Percentiles rank a stretch among this genome's conserved stretches.
phyloP scores from a whole-genome alignment of 2,113 vertebrate species.

The Paracanthobrama guichenoti region DNA sequence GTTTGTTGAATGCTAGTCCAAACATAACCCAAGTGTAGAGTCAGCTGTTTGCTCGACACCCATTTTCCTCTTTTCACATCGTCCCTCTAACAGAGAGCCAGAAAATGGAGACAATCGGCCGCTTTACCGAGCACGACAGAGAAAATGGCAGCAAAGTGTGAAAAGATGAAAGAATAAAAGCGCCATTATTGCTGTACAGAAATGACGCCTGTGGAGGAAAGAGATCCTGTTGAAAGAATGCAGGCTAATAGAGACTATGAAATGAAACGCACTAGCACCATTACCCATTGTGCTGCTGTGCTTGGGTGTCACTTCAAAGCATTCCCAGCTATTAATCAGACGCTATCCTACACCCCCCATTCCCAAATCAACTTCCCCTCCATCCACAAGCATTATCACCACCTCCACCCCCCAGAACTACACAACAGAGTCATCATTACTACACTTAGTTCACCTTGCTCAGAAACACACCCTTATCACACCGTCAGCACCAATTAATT shows the following conservation, averaged over 20 bases:
- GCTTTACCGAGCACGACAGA: slow-evolving; percentile 41
- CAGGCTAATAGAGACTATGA: slow-evolving; percentile 43
- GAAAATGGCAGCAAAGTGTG: slow-evolving; percentile 53
- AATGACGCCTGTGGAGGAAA: neutral
- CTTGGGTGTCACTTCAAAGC: slow-evolving; percentile 77
- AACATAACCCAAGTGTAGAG: neutral
- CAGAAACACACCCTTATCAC: slow-evolving; percentile 68
- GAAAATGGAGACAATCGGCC: neutral
- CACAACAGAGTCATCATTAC: slow-evolving; percentile 74
- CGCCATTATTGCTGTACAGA: neutral
- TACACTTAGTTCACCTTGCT: slow-evolving; percentile 58
- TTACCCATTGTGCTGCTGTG: slow-evolving; percentile 66
- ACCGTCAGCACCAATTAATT: slow-evolving; percentile 69
- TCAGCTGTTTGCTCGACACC: neutral
- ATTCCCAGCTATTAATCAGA: slow-evolving; percentile 74
- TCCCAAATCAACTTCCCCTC: slow-evolving; percentile 19
- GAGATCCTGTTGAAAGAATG: slow-evolving; percentile 8
- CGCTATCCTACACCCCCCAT: slow-evolving; percentile 33
- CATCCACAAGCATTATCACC: slow-evolving; percentile 54
- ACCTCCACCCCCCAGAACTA: slow-evolving; percentile 58
- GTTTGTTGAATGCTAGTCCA: neutral
- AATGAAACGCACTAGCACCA: slow-evolving; percentile 60
- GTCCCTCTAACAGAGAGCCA: neutral
- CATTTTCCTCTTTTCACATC: slow-evolving; percentile 8
- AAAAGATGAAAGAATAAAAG: slow-evolving; percentile 58